phyloP scores from a whole-genome alignment of 2,888 invertebrate genomes.

The Gandaritis pyraliata region DNA sequence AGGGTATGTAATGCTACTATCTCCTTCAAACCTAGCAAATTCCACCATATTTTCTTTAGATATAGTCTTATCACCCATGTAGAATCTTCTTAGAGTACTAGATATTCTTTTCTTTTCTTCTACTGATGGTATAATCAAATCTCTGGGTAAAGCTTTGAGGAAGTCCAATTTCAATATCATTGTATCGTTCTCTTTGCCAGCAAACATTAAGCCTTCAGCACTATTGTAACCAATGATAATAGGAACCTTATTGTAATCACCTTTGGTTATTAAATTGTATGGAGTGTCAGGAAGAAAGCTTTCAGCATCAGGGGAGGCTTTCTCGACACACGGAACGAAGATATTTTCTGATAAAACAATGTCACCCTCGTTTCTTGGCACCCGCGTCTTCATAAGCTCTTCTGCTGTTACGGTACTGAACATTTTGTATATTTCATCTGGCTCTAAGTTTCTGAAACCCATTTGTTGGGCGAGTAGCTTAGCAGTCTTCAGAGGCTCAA shows the following conservation, averaged over 20 bases:
- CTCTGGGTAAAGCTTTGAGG: slow-evolving; percentile 63
- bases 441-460: slow-evolving; percentile 58
- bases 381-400: slow-evolving; percentile 58
- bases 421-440: slow-evolving; percentile 59
- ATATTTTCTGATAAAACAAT: slow-evolving; percentile 70
- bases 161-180: slow-evolving; percentile 62
- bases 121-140: slow-evolving; percentile 58
- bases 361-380: slow-evolving; percentile 68
- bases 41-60: slow-evolving; percentile 62
- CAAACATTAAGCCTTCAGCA: slow-evolving; percentile 73
- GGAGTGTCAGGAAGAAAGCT: slow-evolving; percentile 65
- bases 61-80: slow-evolving; percentile 68
- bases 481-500: slow-evolving; percentile 67
- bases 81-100: slow-evolving; percentile 63
- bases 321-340: slow-evolving; percentile 74
- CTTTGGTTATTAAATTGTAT: slow-evolving; percentile 60
- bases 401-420: slow-evolving; percentile 56
- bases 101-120: slow-evolving; percentile 53
- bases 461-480: slow-evolving; percentile 59
- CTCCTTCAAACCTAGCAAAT: slow-evolving; percentile 69
- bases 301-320: slow-evolving; percentile 51
- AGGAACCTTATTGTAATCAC: slow-evolving; percentile 65
- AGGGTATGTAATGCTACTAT: slow-evolving; percentile 66
- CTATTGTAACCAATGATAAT: slow-evolving; percentile 70
- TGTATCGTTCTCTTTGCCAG: slow-evolving; percentile 73